These are phyloP conservation scores for Rhynchomys soricoides DNA, from an alignment of 2,113 vertebrate species.

Conservation along the genomic window DNA sequence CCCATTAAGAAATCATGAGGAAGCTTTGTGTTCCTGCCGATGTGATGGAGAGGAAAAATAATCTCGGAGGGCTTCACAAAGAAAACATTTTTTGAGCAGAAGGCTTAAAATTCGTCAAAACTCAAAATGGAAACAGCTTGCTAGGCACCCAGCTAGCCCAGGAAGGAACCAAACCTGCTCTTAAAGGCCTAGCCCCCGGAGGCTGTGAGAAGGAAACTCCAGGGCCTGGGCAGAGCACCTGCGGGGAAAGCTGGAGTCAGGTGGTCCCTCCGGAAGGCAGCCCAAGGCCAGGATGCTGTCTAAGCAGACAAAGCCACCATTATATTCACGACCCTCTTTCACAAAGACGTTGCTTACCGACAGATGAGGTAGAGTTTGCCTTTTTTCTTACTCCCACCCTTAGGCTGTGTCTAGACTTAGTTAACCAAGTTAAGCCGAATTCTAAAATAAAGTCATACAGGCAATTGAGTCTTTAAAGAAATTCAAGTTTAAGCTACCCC, in stretches of 20 bases:
- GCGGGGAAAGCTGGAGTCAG: not conserved
- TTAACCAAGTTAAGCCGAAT: conserved; percentile 29
- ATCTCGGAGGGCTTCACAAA: conserved; percentile 58
- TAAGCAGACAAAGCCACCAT: not conserved
- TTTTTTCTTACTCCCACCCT: not conserved
- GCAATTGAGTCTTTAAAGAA: conserved; percentile 1
- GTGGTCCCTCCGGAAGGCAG: not conserved
- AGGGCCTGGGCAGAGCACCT: not conserved
- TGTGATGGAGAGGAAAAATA: conserved; percentile 53
- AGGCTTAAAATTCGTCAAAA: conserved; percentile 47
- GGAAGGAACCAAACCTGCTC: not conserved
- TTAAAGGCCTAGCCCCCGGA: not conserved
- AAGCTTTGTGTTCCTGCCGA: conserved; percentile 55
- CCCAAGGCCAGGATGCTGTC: not conserved
- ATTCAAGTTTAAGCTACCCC: conserved; percentile 22
- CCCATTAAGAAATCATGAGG: conserved; percentile 66
- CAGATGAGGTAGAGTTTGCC: not conserved
- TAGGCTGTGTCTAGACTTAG: conserved; percentile 24
- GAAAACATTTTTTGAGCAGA: conserved; percentile 65
- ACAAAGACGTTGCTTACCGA: not conserved
- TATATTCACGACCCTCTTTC: not conserved
- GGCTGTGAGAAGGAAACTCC: not conserved
- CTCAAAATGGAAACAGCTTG: conserved; percentile 38
- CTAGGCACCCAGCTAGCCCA: not conserved
- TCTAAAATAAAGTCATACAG: conserved; percentile 36